Evolutionary conservation across 1,140 invertebrate genomes (phyloP), one percentile per base, ranked within the genome.

Genomic region (Drosophila lini): DNA sequence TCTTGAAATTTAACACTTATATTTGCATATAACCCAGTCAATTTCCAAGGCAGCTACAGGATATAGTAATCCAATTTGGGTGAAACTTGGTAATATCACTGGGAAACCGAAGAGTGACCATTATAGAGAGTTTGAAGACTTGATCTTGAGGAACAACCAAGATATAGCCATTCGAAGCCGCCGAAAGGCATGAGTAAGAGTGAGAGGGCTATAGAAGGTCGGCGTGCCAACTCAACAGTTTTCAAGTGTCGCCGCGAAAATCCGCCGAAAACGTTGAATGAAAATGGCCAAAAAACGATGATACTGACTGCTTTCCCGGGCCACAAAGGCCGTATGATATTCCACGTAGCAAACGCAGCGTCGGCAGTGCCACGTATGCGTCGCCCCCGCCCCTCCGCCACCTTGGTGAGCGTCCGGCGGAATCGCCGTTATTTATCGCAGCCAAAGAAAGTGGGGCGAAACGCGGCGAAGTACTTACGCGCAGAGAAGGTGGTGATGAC

Each of bases 401-500:
- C 13, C 47, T 6, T 10, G 8, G 16, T 36, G 32, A 15, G 52
- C 52, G 52, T 55, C 52, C 52, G 52, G 52, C 52, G 47, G 47
- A n/a, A 28, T 48, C 25, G 25, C 16, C 16, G 55, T 60, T 63
- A 22, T 32, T 63, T 32, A 32, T 32, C 25, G 19, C 34, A 22
- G 50, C 47, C 9, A 31, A 31, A 3, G 22, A 47, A 34, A 32
- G 11, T 2, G 9, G 7, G 3, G 16, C 22, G 50, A 38, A 41
- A 9, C 31, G 3, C 22, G 11, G 9, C 13, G 6, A 4, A 15
- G 38, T 70, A 93, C 93, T 94, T 94, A 95, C 95, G 94, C 86
- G 90, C 91, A 69, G 93, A 93, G 15, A 93, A 92, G n/a, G 93
- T 94, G 59, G 94, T 93, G 44, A 94, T 93, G 48, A 95, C 92